Conservation (phyloP, 2,797 vertebrate genomes). For the Erpetoichthys calabaricus region DNA sequence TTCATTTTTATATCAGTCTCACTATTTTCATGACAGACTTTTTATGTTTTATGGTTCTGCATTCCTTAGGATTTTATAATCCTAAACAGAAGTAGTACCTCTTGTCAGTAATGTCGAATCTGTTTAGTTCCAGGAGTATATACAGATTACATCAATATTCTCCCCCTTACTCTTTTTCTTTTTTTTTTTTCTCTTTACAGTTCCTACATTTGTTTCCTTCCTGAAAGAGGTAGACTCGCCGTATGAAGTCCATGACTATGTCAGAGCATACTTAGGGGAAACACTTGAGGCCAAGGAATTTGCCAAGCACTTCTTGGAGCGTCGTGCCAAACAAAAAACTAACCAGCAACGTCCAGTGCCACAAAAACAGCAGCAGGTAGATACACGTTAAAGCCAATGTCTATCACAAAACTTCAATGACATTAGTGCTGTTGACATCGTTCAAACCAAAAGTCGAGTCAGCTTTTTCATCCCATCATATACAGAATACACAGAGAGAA, state of each 20-base stretch:
- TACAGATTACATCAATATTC: not conserved
- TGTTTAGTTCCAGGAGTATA: not conserved
- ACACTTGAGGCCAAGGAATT: constrained; percentile 96
- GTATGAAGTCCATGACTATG: constrained; percentile 94
- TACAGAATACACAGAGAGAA: too few species aligned
- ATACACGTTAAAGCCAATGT: not conserved
- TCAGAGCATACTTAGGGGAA: constrained; percentile 91
- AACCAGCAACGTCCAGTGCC: constrained; percentile 72
- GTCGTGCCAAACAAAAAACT: constrained; percentile 95
- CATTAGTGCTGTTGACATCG: not conserved
- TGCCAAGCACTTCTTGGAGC: constrained; percentile 97
- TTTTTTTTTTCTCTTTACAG: constrained; percentile 40
- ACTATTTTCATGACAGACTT: too few species aligned
- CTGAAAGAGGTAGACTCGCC: constrained; percentile 96
- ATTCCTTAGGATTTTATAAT: too few species aligned
- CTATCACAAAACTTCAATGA: too few species aligned
- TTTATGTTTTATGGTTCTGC: too few species aligned
- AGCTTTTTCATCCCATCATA: too few species aligned
- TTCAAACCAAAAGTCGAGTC: not conserved
- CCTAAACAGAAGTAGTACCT: too few species aligned
- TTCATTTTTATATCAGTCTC: not conserved
- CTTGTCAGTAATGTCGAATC: too few species aligned
- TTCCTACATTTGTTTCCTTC: constrained; percentile 96
- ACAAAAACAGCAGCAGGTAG: constrained; percentile 38
- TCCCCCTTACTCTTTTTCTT: constrained; percentile 6